Conservation (phyloP, 2,113 vertebrate species). For the Nothocercus julius region DNA sequence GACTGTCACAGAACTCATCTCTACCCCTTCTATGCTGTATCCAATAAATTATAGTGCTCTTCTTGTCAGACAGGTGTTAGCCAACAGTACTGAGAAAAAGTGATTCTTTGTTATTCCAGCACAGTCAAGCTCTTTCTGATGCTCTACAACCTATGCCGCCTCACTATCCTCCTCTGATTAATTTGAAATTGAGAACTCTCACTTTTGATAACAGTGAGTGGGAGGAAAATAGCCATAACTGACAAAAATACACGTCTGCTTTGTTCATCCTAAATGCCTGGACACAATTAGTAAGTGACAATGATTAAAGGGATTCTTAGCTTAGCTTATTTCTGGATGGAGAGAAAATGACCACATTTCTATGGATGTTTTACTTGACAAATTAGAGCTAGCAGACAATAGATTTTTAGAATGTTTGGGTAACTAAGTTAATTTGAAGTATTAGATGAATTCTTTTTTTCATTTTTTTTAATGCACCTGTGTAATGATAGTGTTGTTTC, state of each 20-base stretch:
- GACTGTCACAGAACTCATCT: neutral
- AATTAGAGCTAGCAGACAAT: neutral
- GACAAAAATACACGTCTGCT: accelerated
- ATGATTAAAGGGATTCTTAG: neutral
- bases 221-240: neutral
- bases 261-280: neutral
- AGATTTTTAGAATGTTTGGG: neutral
- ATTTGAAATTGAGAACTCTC: neutral
- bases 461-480: neutral
- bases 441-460: neutral
- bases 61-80: neutral
- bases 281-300: neutral
- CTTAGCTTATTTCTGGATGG: neutral
- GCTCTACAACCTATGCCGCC: neutral
- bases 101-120: neutral
- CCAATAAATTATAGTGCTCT: neutral
- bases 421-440: neutral
- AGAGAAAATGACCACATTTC: neutral
- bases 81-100: neutral
- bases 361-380: neutral
- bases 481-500: neutral
- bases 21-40: neutral
- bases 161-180: neutral
- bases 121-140: neutral
- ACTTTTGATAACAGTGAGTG: neutral